Base-by-base conservation (phyloP, 1,140 invertebrate genomes). In the Bursaphelenchus mucronatus region DNA sequence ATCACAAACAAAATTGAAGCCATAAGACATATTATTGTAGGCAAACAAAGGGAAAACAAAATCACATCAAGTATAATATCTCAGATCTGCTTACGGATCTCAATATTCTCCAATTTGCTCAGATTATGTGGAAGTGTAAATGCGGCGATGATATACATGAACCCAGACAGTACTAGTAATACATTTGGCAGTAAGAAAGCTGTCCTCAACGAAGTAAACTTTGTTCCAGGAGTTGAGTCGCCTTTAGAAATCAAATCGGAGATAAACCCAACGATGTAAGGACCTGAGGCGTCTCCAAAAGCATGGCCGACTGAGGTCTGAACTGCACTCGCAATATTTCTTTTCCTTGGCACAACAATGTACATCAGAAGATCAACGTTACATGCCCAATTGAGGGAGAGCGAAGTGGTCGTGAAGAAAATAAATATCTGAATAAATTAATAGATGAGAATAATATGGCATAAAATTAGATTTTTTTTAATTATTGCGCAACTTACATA, bases 301-400 rank as follows among this genome's bases (percentile, higher is more conserved):
- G 74, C 30, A 63, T 74, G 30, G 30, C 30, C 30, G 30, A 30
- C 30, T 30, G 30, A 30, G 30, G 30, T 30, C 85, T 95, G 92
- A 76, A 94, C 90, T 17, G 93, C 91, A 85, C 92, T 91, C 8
- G 93, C 93, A 39, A 91, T 90, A 0, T 91, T 90, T 78, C 93
- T 85, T 78, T 92, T 86, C 11, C 90, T 90, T 4, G 93, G 92
- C 7, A 82, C 70, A 17, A 80, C 70, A 15, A 78, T 75, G 52
- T 69, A 65, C 88, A 98, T 85, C 72, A 97, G 85, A 68, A 98
- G 95, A 84, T 99, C 95, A 55, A 94, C 91, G 63, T 97, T 92
- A 81, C 98, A 89, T 4, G 94, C 89, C 95, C 95, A 98, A 81
- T 94, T 97, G 62, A 97, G 86, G 85, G 96, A 97, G 70, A 98